Conservation (phyloP, 2,113 vertebrate genomes). For the Cichladusa arquata region DNA sequence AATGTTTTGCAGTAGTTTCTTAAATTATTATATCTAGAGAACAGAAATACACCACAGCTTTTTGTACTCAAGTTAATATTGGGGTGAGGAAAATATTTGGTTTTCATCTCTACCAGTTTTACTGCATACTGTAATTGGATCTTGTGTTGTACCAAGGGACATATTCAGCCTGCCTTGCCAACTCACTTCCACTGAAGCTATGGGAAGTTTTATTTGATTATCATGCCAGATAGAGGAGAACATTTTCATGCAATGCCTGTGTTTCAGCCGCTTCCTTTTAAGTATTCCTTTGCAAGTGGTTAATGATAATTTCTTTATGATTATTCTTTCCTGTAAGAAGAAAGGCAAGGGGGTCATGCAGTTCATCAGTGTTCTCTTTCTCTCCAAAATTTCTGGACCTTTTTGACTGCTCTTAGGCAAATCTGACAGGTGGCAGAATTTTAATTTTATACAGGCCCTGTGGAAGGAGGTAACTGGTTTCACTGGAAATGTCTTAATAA, state of each 20-base stretch:
- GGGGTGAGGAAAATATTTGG: not conserved
- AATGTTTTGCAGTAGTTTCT: not conserved
- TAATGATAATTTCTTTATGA: not conserved
- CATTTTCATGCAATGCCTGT: not conserved
- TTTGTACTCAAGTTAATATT: not conserved
- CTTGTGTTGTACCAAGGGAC: not conserved
- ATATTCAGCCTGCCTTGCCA: not conserved
- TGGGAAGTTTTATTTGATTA: not conserved
- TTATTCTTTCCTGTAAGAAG: not conserved
- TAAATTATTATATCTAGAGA: not conserved
- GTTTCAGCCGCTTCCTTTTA: not conserved
- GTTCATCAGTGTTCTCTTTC: not conserved
- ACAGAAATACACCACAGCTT: not conserved
- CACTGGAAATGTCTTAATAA: not conserved
- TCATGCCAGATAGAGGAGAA: not conserved
- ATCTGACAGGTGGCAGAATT: not conserved
- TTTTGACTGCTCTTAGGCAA: not conserved
- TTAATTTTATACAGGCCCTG: not conserved
- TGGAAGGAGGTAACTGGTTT: not conserved
- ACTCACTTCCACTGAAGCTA: not conserved
- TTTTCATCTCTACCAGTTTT: not conserved
- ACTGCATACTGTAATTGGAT: not conserved
- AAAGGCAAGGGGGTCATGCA: not conserved
- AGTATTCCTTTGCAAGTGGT: not conserved
- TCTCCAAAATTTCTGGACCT: not conserved